Percentiles rank a stretch among this genome's conserved stretches.
These are phyloP conservation scores for Macropodus opercularis DNA, from an alignment of 2,797 vertebrate species.

Conservation along the genomic window DNA sequence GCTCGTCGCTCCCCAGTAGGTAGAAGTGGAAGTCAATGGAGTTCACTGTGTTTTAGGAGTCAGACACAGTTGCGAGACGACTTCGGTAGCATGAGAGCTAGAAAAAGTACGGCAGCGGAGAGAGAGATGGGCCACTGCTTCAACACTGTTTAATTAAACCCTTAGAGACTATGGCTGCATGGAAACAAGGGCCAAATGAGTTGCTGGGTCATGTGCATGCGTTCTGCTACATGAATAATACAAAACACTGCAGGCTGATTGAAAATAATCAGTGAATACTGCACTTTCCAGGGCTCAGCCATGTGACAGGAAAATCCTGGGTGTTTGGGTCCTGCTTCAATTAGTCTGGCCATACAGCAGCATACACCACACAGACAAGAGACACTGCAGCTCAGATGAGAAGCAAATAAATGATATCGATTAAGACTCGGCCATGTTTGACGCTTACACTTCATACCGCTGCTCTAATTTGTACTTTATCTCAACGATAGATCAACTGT, in stretches of 20 bases:
- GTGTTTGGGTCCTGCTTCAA: constrained; percentile 38
- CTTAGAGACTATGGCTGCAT: constrained; percentile 74
- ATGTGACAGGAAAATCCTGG: constrained; percentile 59
- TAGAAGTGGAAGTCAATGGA: constrained; percentile 55
- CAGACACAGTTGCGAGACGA: constrained; percentile 56
- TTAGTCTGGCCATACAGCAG: constrained; percentile 5
- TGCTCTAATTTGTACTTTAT: neutral
- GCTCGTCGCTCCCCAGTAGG: constrained; percentile 48
- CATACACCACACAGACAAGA: too few species aligned
- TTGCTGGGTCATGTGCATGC: constrained; percentile 76
- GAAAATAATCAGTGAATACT: constrained; percentile 68
- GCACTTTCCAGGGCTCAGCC: constrained; percentile 51
- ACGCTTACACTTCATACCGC: neutral
- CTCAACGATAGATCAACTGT: neutral
- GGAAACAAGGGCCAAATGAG: constrained; percentile 76
- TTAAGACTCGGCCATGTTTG: neutral
- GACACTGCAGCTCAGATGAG: constrained; percentile 19
- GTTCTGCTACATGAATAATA: constrained; percentile 79
- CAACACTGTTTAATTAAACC: constrained; percentile 80
- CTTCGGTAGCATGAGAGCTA: constrained; percentile 42
- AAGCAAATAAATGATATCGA: neutral
- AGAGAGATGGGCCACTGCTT: constrained; percentile 68
- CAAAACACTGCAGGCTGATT: constrained; percentile 74
- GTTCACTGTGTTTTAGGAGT: constrained; percentile 34
- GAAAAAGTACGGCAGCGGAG: constrained; percentile 63